Percentiles rank a stretch among this genome's conserved stretches.
Evolutionary conservation across 2,888 invertebrate genomes (phyloP).

Genomic region (Drosophila subsilvestris): DNA sequence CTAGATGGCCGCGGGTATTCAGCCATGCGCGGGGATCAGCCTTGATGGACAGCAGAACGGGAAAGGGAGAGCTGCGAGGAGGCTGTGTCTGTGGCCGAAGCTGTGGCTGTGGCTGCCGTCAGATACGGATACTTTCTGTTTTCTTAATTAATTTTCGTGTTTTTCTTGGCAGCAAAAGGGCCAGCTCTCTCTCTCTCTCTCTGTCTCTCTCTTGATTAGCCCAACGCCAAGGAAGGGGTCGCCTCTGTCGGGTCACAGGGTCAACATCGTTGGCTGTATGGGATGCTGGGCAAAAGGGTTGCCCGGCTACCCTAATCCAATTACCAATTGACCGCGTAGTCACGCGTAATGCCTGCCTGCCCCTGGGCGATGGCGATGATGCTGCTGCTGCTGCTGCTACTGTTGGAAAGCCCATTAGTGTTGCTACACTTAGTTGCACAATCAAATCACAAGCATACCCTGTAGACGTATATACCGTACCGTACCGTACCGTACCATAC

Average conservation of each 20-base stretch:
- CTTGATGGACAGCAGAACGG: background rate
- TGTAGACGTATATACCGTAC: background rate
- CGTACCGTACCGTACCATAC: background rate
- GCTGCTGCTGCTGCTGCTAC: background rate
- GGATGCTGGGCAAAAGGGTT: constrained; percentile 38
- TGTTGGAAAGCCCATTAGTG: background rate
- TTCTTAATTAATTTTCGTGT: constrained; percentile 69
- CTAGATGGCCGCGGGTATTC: constrained; percentile 6
- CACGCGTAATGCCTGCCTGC: constrained; percentile 28
- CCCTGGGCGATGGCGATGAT: background rate
- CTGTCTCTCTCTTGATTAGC: constrained; percentile 42
- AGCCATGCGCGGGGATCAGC: background rate
- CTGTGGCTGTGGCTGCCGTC: background rate
- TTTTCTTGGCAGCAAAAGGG: constrained; percentile 37
- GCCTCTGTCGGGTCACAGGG: constrained; percentile 41
- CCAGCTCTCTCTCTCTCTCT: background rate
- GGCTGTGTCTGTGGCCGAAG: background rate
- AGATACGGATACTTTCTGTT: constrained; percentile 42
- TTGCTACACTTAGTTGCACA: background rate
- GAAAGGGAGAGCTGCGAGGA: background rate
- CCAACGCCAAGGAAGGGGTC: constrained; percentile 16
- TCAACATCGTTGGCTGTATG: constrained; percentile 20
- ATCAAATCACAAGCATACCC: background rate
- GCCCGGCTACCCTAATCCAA: constrained; percentile 53
- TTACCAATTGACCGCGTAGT: constrained; percentile 56